Conservation (phyloP, 2,113 vertebrate genomes). For the Alethe diademata region DNA sequence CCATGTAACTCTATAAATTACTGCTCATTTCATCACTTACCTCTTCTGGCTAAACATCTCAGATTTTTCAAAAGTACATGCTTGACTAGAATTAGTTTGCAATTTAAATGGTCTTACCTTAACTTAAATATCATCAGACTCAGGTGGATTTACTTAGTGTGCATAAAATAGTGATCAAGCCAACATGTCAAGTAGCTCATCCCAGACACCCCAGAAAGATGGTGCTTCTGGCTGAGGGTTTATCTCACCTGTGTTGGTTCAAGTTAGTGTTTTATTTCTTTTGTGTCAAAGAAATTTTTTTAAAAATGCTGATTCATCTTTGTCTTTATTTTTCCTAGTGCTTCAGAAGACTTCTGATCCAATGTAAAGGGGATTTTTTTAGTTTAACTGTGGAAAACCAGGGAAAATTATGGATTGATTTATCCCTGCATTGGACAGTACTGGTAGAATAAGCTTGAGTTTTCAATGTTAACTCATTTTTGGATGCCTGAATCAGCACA, state of each 20-base stretch:
- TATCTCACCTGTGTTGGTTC: neutral
- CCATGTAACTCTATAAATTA: neutral
- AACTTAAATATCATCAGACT: neutral
- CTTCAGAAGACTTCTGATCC: neutral
- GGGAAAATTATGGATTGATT: neutral
- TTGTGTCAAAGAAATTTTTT: neutral
- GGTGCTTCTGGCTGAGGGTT: neutral
- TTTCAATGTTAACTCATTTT: neutral
- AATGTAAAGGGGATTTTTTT: neutral
- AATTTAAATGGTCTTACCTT: slow-evolving; percentile 24
- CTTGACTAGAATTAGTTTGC: neutral
- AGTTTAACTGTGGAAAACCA: neutral
- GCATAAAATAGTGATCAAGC: neutral
- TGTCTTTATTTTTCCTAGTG: neutral
- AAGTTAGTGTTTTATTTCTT: neutral
- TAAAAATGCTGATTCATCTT: neutral
- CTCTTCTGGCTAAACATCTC: neutral
- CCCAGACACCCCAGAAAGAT: neutral
- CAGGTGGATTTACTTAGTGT: neutral
- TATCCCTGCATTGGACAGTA: neutral
- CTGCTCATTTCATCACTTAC: neutral
- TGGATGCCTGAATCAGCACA: neutral
- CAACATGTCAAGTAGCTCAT: neutral
- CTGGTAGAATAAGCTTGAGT: neutral
- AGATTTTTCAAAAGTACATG: neutral